Percentiles rank a stretch among this genome's conserved stretches.
These are phyloP conservation scores for Forbesichthys agassizii DNA, from an alignment of 2,113 vertebrate species.

Conservation along the genomic window DNA sequence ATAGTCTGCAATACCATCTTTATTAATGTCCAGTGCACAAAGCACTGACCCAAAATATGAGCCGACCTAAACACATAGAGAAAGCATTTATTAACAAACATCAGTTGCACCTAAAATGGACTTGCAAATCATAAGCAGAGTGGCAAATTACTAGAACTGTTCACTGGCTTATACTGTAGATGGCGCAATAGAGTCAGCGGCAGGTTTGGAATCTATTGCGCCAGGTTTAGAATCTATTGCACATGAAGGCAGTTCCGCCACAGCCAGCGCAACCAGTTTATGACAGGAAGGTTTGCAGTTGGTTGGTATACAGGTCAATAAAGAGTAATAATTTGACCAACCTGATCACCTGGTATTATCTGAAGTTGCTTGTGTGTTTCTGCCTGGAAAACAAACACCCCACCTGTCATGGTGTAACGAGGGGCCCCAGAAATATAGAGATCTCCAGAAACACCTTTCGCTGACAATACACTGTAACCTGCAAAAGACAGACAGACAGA, in stretches of 20 bases:
- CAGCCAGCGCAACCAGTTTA: background rate
- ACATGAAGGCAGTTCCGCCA: too few relatives aligned
- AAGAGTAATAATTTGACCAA: constrained; percentile 32
- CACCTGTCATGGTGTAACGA: constrained; percentile 67
- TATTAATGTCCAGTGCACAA: constrained; percentile 71
- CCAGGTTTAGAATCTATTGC: too few relatives aligned
- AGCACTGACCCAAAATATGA: constrained; percentile 82
- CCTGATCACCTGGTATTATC: constrained; percentile 76
- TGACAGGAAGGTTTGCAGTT: background rate
- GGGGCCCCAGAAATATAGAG: constrained; percentile 76
- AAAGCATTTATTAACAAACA: background rate
- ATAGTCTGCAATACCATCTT: constrained; percentile 66
- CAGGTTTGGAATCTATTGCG: too few relatives aligned
- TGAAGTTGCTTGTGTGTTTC: constrained; percentile 36
- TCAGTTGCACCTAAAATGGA: background rate
- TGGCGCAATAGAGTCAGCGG: too few relatives aligned
- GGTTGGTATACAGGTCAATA: background rate
- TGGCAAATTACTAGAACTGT: too few relatives aligned
- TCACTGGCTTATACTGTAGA: too few relatives aligned
- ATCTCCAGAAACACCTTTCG: constrained; percentile 3
- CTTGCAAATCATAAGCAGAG: background rate
- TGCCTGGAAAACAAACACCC: constrained; percentile 69
- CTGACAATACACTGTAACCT: constrained; percentile 76
- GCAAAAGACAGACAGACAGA: constrained; percentile 10
- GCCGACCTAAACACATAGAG: constrained; percentile 72